Conservation (phyloP, 2,113 vertebrate genomes). For the Psammodynastes pulverulentus region DNA sequence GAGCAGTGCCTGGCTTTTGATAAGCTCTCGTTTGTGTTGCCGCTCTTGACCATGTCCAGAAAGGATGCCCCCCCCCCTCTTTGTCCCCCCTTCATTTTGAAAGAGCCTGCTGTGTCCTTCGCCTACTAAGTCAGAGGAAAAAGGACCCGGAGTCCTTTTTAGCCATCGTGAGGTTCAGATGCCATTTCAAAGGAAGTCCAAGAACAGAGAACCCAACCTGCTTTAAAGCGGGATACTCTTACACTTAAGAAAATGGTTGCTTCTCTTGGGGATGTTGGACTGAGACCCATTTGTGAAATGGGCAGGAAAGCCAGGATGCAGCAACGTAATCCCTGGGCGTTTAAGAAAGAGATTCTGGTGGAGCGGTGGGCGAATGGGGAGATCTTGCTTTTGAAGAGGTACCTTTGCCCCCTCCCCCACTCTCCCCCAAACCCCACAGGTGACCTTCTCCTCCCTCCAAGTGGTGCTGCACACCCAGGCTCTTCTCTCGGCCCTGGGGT, state of each 20-base stretch:
- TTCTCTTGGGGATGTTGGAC: not conserved
- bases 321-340: not conserved
- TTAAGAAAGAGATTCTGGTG: not conserved
- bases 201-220: not conserved
- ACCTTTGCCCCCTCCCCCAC: not conserved
- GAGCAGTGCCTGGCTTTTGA: not conserved
- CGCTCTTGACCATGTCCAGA: not conserved
- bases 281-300: not conserved
- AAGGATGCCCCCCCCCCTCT: too few species aligned
- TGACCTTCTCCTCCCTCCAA: slow-evolving; percentile 89
- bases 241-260: not conserved
- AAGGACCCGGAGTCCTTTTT: not conserved
- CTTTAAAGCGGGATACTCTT: not conserved
- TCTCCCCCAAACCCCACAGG: slow-evolving; percentile 66
- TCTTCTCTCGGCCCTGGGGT: slow-evolving; percentile 85
- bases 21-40: not conserved
- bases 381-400: not conserved
- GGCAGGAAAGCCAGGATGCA: not conserved
- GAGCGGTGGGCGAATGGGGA: not conserved
- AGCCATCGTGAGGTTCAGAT: not conserved
- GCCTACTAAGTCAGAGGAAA: not conserved
- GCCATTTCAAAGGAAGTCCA: not conserved
- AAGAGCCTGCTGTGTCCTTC: not conserved
- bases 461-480: slow-evolving; percentile 89
- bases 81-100: not conserved